Base-by-base conservation (phyloP, 2,113 vertebrate genomes). In the Ahaetulla prasina region DNA sequence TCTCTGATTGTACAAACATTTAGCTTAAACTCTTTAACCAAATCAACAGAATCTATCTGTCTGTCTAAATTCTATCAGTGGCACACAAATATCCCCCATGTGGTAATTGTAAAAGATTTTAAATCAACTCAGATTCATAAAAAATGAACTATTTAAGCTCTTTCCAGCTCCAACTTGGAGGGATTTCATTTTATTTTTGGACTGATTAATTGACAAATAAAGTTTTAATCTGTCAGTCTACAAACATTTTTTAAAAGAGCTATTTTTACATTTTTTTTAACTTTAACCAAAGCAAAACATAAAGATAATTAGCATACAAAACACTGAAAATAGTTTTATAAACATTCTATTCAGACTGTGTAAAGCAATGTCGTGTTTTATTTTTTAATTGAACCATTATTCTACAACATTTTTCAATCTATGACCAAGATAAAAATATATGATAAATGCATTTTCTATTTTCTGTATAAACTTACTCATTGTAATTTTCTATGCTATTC, bases 401-500 rank as follows among this genome's bases (percentile, higher is more conserved):
- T 53, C n/a, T 88, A 55, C 47, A 50, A 30, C 3, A 27, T 16
- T 87, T 87, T 49, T 27, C 27, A 49, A 87, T 27, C 14, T 87
- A 16, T 47, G 6, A 30, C 27, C 25, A 93, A 12, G 8, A 87
- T 49, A 92, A 89, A 80, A 47, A 8, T 6, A 54, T 86, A 53
- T 11, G 57, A 80, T 91, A 84, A 91, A 22, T 10, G 74, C 18
- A 90, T n/a, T 53, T 8, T 68, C n/a, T 68, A 35, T 68, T 68
- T 84, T 60, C 54, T 87, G 50, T 92, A 91, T 50, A 91, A 43
- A 94, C 97, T 95, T 95, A 99, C 99, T 98, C 98, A 4, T 98
- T 98, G 92, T 98, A 99, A 91, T 98, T 98, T 91, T 98, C 98
- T 88, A 97, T 95, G 96, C 96, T 98, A 80, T 97, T 97, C 92